Conservation (phyloP, 2,888 invertebrate species). For the Lottia gigantea region DNA sequence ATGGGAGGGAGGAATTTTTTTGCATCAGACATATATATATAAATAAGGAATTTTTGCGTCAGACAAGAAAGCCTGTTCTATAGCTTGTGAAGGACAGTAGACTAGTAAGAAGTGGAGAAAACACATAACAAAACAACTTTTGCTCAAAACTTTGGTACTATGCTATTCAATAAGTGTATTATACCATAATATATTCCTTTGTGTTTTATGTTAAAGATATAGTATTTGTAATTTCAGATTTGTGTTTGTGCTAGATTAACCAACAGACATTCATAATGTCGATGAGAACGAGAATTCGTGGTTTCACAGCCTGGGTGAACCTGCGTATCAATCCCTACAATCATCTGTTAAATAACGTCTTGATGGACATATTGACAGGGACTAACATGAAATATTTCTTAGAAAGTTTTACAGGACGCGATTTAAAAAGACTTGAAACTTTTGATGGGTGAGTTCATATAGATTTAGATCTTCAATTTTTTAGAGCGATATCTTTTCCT, state of each 20-base stretch:
- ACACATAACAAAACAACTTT: no score
- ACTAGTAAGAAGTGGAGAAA: no score
- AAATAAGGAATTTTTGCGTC: no score
- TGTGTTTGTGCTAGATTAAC: background rate
- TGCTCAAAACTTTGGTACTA: no score
- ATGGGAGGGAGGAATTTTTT: no score
- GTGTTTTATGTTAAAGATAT: no score
- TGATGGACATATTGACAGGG: conserved; percentile 64
- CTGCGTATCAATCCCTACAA: conserved; percentile 60
- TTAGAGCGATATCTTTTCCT: no score
- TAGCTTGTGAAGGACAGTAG: no score
- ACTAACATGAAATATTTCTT: conserved; percentile 64
- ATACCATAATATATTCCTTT: no score
- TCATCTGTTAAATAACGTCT: conserved; percentile 62
- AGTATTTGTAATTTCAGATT: background rate
- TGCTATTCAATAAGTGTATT: no score
- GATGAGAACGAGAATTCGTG: conserved; percentile 61
- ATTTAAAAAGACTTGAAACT: conserved; percentile 57
- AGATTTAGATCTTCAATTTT: background rate
- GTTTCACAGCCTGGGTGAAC: conserved; percentile 67
- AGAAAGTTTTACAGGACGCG: conserved; percentile 64
- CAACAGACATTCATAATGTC: conserved; percentile 50
- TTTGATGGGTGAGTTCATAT: conserved; percentile 62
- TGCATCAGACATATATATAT: no score
- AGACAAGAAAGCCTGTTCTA: no score